Evolutionary conservation across 2,797 vertebrate genomes (phyloP).

Genomic region (Holocentrus rufus): DNA sequence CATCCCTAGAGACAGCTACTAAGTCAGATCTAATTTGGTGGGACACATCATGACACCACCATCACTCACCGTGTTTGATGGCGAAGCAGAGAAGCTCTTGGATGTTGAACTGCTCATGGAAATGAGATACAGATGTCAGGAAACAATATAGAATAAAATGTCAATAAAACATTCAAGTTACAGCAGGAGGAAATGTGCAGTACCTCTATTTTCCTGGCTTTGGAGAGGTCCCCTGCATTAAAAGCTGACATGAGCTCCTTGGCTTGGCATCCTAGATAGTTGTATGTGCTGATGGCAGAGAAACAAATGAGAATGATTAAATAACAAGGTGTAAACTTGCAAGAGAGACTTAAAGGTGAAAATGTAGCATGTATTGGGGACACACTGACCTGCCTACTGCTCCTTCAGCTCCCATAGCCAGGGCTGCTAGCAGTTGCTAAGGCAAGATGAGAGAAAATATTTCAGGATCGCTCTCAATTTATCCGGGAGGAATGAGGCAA

Average conservation of each 20-base stretch:
- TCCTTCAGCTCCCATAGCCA: constrained; percentile 78
- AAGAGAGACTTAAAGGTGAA: not conserved
- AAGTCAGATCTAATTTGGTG: not conserved
- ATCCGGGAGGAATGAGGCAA: no score
- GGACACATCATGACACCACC: not conserved
- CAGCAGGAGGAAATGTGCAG: not conserved
- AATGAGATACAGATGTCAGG: constrained; percentile 31
- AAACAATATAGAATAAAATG: not conserved
- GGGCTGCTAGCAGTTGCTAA: constrained; percentile 80
- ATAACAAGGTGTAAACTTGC: not conserved
- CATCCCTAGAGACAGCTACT: not conserved
- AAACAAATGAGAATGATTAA: not conserved
- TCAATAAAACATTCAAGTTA: not conserved
- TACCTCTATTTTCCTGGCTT: constrained; percentile 89
- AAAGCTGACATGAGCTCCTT: constrained; percentile 86
- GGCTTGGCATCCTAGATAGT: constrained; percentile 86
- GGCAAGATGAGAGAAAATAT: constrained; percentile 18
- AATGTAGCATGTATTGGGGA: not conserved
- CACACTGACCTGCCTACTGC: constrained; percentile 83
- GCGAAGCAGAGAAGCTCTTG: constrained; percentile 86
- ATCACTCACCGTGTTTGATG: constrained; percentile 80
- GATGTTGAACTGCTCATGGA: constrained; percentile 81
- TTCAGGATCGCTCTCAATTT: not conserved
- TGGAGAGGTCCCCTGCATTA: constrained; percentile 76
- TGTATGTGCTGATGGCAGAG: constrained; percentile 88